A percentile compares a stretch with the other conserved stretches of the same genome.
phyloP scores from a whole-genome alignment of 2,888 invertebrate genomes.

The Frankliniella fusca region DNA sequence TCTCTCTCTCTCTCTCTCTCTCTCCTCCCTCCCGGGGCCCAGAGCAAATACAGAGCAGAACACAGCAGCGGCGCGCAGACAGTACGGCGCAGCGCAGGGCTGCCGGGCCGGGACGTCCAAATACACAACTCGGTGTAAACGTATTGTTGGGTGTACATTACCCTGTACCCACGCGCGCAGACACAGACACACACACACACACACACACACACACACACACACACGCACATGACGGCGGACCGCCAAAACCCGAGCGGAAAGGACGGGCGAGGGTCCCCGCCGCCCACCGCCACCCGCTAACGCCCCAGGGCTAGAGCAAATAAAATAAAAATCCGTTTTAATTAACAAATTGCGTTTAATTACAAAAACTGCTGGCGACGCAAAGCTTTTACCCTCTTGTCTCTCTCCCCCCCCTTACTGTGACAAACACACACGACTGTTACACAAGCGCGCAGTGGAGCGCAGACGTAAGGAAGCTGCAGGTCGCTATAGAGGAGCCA shows the following conservation, averaged over 20 bases:
- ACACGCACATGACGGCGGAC: neutral
- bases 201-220: neutral
- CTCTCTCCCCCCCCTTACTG: too few species aligned
- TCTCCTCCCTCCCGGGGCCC: too few species aligned
- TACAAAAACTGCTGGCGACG: constrained; percentile 11
- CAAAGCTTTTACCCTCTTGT: neutral
- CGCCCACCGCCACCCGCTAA: too few species aligned
- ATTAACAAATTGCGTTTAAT: constrained; percentile 25
- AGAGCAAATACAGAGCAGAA: too few species aligned
- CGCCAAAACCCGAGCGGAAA: too few species aligned
- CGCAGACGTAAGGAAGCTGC: too few species aligned
- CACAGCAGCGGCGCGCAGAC: neutral
- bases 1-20: too few species aligned
- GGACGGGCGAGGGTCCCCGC: too few species aligned
- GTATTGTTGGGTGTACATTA: neutral
- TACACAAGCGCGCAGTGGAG: too few species aligned
- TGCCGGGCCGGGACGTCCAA: too few species aligned
- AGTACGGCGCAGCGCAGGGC: neutral
- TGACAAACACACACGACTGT: too few species aligned
- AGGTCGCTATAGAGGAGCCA: too few species aligned
- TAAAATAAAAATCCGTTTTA: constrained; percentile 16
- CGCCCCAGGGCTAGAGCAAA: neutral
- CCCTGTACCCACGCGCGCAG: neutral
- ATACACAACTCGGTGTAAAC: neutral
- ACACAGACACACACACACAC: neutral